phyloP scores from a whole-genome alignment of 2,888 invertebrate species.

The Drosophila flavopinicola region DNA sequence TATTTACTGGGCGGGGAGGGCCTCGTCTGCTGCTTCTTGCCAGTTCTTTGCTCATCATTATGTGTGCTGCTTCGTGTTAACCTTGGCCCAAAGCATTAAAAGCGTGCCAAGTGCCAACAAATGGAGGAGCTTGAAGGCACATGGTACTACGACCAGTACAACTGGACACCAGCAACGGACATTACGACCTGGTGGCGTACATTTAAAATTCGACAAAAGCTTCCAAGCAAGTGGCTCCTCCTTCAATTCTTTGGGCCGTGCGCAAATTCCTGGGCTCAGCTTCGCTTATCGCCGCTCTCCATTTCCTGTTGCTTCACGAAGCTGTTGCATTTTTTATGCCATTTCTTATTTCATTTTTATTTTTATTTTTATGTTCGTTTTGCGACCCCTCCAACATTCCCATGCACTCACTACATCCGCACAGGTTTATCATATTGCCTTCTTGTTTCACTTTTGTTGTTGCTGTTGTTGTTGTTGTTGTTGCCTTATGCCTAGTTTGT shows the following conservation, averaged over 20 bases:
- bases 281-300: slow-evolving; percentile 25
- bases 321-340: slow-evolving; percentile 77
- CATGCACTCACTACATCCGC: slow-evolving; percentile 27
- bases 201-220: slow-evolving; percentile 69
- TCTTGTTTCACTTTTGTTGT: slow-evolving; percentile 32
- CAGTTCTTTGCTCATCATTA: slow-evolving; percentile 45
- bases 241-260: slow-evolving; percentile 14
- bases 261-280: slow-evolving; percentile 46
- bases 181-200: slow-evolving; percentile 32
- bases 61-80: slow-evolving; percentile 58
- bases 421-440: slow-evolving; percentile 62
- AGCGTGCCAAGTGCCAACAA: slow-evolving; percentile 71
- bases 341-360: slow-evolving; percentile 70
- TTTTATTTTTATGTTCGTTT: slow-evolving; percentile 60
- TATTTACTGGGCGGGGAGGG: slow-evolving; percentile 64
- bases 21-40: slow-evolving; percentile 23
- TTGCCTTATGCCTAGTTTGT: slow-evolving; percentile 52
- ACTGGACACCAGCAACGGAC: slow-evolving; percentile 34
- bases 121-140: slow-evolving; percentile 26
- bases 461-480: slow-evolving; percentile 20
- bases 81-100: slow-evolving; percentile 74
- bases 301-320: slow-evolving; percentile 62
- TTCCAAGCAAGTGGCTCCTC: slow-evolving; percentile 12
- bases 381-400: slow-evolving; percentile 14
- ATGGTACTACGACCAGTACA: slow-evolving; percentile 1